These are phyloP conservation scores for Hemistola chrysoprasaria DNA, from an alignment of 2,888 invertebrate genomes.

Conservation along the genomic window DNA sequence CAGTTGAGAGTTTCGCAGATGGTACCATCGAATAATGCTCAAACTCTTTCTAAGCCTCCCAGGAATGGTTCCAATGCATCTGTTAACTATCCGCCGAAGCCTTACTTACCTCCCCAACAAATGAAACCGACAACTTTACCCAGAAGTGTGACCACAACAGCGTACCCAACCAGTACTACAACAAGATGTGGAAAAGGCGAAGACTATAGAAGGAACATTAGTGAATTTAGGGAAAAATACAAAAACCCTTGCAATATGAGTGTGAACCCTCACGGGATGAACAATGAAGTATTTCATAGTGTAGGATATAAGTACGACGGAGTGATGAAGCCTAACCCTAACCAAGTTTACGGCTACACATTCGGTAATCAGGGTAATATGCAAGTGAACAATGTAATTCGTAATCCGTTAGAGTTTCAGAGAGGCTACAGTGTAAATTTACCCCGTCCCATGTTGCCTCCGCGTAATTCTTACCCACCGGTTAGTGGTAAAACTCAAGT, in stretches of 20 bases:
- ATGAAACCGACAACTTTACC: conserved; percentile 75
- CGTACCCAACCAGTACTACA: conserved; percentile 71
- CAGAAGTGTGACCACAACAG: conserved; percentile 72
- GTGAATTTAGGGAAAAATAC: conserved; percentile 84
- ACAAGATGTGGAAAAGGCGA: conserved; percentile 72
- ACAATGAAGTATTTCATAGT: conserved; percentile 73
- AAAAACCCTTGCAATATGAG: conserved; percentile 78
- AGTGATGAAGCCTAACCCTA: conserved; percentile 64
- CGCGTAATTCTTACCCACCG: conserved; percentile 84
- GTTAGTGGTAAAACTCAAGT: conserved; percentile 80
- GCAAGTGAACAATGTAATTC: conserved; percentile 75
- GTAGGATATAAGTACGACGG: conserved; percentile 73
- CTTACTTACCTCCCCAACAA: conserved; percentile 65
- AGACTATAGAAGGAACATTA: conserved; percentile 83
- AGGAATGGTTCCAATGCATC: conserved; percentile 68
- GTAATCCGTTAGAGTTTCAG: conserved; percentile 81
- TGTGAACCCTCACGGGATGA: conserved; percentile 55
- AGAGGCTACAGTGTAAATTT: conserved; percentile 81
- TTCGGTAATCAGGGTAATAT: conserved; percentile 81
- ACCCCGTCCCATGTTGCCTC: conserved; percentile 83
- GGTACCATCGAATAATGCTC: conserved; percentile 54
- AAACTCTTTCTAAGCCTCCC: conserved; percentile 57
- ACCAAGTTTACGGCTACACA: conserved; percentile 77
- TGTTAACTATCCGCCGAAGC: conserved; percentile 74
- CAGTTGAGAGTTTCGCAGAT: conserved; percentile 85